Evolutionary conservation across 2,113 vertebrate genomes (phyloP).

Genomic region (Hassar affinis): DNA sequence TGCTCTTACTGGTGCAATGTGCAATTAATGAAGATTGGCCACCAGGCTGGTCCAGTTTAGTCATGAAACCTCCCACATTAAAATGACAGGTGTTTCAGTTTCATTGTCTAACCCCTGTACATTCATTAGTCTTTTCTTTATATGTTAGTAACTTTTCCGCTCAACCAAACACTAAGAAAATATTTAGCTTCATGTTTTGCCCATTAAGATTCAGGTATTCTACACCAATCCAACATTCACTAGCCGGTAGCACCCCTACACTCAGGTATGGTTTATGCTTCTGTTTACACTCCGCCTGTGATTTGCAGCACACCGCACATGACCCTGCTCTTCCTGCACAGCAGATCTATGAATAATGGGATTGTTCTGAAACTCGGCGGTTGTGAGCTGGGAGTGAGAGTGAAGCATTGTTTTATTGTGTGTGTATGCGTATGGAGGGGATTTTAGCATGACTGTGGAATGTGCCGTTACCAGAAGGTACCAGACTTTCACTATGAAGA

Average conservation of each 20-base stretch:
- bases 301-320: constrained; percentile 9
- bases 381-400: constrained; percentile 16
- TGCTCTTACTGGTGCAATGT: no score
- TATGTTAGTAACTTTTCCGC: not conserved
- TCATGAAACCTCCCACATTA: no score
- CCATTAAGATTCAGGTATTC: not conserved
- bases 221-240: not conserved
- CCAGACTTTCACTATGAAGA: constrained; percentile 7
- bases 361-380: constrained; percentile 27
- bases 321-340: not conserved
- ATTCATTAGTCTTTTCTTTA: not conserved
- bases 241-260: not conserved
- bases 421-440: not conserved
- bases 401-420: constrained; percentile 26
- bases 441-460: constrained; percentile 35
- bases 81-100: no score
- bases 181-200: not conserved
- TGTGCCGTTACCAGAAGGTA: constrained; percentile 20
- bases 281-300: constrained; percentile 29
- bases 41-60: no score
- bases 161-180: not conserved
- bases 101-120: no score
- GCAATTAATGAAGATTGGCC: no score
- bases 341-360: constrained; percentile 17
- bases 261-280: not conserved